Evolutionary conservation across 2,888 invertebrate species (phyloP).

Genomic region (Caenorhabditis macrosperma): DNA sequence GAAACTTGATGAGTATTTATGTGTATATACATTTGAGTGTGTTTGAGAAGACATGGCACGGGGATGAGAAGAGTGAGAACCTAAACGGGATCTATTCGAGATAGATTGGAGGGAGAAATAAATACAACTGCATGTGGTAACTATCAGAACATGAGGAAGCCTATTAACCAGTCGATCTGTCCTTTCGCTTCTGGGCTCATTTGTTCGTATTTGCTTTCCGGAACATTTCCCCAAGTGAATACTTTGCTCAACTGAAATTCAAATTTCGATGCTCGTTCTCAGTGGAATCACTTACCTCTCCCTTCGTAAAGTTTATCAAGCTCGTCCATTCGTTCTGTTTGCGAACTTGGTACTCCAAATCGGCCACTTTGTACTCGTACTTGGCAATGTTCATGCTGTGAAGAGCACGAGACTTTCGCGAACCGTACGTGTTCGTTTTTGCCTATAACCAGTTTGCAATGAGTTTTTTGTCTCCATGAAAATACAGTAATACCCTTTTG

Average conservation of each 20-base stretch:
- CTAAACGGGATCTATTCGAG: too few species aligned
- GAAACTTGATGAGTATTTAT: too few species aligned
- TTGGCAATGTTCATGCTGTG: constrained; percentile 35
- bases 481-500: neutral
- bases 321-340: neutral
- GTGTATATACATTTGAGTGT: too few species aligned
- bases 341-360: neutral
- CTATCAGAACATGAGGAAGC: too few species aligned
- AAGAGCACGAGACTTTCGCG: constrained; percentile 31
- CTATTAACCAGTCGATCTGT: neutral
- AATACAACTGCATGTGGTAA: too few species aligned
- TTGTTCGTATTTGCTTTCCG: neutral
- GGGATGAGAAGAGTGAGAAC: too few species aligned
- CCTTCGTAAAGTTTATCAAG: neutral
- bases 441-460: too few species aligned
- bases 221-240: neutral
- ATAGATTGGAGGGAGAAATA: too few species aligned
- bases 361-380: neutral
- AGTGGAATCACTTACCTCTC: constrained; percentile 5
- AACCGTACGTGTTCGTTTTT: constrained; percentile 33
- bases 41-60: too few species aligned
- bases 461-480: neutral
- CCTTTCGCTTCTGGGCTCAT: neutral
- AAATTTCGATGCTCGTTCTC: neutral
- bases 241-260: neutral